Conservation (phyloP, 1,140 invertebrate genomes). For the Paraescarpia echinospica region DNA sequence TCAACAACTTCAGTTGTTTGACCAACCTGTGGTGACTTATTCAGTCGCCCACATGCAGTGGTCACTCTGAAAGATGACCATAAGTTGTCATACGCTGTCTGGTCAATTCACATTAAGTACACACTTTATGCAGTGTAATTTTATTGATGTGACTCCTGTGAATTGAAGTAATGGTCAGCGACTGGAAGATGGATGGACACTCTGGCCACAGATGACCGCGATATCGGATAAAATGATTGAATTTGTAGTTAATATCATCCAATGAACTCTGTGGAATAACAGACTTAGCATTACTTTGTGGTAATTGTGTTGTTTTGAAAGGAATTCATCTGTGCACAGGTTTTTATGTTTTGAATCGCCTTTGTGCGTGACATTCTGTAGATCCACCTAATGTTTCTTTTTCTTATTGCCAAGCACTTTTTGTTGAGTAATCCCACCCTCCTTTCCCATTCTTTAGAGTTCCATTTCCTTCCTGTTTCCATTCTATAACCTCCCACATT, state of each 20-base stretch:
- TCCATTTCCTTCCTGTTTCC: too few relatives aligned
- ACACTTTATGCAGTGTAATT: neutral
- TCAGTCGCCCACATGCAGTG: too few relatives aligned
- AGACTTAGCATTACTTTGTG: too few relatives aligned
- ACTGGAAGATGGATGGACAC: neutral
- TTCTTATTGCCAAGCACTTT: too few relatives aligned
- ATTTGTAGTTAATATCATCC: neutral
- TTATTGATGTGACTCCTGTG: neutral
- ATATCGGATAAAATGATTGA: neutral
- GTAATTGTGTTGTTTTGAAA: too few relatives aligned
- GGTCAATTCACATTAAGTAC: neutral
- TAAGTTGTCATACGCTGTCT: neutral
- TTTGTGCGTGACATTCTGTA: too few relatives aligned
- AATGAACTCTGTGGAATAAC: neutral
- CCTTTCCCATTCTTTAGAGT: too few relatives aligned
- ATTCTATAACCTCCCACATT: too few relatives aligned
- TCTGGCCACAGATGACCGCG: neutral
- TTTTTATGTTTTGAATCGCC: too few relatives aligned
- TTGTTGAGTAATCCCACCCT: too few relatives aligned
- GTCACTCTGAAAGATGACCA: neutral
- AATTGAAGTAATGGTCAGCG: neutral
- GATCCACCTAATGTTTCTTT: too few relatives aligned
- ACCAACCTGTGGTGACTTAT: neutral
- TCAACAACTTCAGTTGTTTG: neutral
- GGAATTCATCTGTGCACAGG: too few relatives aligned